These are phyloP conservation scores for Indri indri DNA, from an alignment of 2,113 vertebrate genomes.

Conservation along the genomic window DNA sequence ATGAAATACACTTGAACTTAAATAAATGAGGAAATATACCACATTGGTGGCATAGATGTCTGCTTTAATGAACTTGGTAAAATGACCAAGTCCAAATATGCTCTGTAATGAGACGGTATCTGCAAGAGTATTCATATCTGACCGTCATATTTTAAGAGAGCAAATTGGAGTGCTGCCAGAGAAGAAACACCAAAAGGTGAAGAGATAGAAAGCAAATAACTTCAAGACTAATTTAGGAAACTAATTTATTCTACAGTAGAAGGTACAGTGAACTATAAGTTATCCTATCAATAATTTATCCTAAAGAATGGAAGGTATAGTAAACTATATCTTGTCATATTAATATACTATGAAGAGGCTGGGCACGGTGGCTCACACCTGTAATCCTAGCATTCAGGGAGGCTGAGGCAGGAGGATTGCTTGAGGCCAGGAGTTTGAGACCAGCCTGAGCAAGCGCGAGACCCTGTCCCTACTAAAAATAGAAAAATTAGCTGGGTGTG, in stretches of 20 bases:
- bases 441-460: too few species aligned
- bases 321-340: too few species aligned
- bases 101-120: not conserved
- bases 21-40: not conserved
- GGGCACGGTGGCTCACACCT: too few species aligned
- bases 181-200: not conserved
- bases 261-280: not conserved
- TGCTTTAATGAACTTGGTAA: not conserved
- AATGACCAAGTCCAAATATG: not conserved
- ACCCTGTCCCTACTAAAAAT: too few species aligned
- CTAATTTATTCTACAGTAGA: not conserved
- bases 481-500: too few species aligned
- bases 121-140: not conserved
- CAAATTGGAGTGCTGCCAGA: not conserved
- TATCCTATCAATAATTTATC: not conserved
- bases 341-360: too few species aligned
- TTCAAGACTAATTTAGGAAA: not conserved
- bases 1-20: not conserved
- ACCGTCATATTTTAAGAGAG: not conserved
- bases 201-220: slow-evolving; percentile 1
- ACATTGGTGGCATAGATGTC: not conserved
- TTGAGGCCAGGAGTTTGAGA: too few species aligned
- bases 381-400: too few species aligned
- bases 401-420: too few species aligned
- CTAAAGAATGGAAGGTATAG: too few species aligned